Percentiles rank a stretch among this genome's conserved stretches.
Conservation (phyloP, 2,888 invertebrate genomes). For the Microdon myrmicae region DNA sequence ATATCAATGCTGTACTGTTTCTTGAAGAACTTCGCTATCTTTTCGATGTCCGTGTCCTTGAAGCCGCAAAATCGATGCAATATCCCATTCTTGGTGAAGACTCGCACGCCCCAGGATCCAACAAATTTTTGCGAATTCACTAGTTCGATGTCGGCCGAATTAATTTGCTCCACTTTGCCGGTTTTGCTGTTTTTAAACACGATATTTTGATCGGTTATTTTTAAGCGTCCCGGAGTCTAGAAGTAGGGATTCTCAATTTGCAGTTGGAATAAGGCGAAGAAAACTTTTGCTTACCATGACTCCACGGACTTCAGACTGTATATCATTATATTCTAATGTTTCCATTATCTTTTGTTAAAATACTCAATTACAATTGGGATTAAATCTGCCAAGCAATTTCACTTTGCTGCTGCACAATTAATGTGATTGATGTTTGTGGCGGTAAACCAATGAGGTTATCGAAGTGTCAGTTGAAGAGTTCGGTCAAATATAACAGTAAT, state of each 20-base stretch:
- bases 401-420: not conserved
- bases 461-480: too few species aligned
- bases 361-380: too few species aligned
- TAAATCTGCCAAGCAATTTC: too few species aligned
- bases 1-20: conserved; percentile 85
- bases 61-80: conserved; percentile 94
- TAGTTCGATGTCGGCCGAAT: conserved; percentile 84
- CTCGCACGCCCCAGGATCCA: conserved; percentile 87
- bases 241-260: conserved; percentile 54
- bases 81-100: conserved; percentile 89
- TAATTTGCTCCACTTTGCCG: conserved; percentile 93
- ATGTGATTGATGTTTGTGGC: not conserved
- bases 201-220: conserved; percentile 89
- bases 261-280: not conserved
- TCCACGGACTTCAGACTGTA: conserved; percentile 85
- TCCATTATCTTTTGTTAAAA: too few species aligned
- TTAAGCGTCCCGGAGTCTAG: conserved; percentile 90
- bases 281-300: conserved; percentile 76
- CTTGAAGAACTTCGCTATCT: conserved; percentile 88
- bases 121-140: conserved; percentile 94
- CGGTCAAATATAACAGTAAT: too few species aligned
- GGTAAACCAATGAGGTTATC: too few species aligned
- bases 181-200: conserved; percentile 96
- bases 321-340: conserved; percentile 88
- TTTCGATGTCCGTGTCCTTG: conserved; percentile 92